Evolutionary conservation across 2,113 vertebrate species (phyloP), one percentile per base, ranked within the genome.

Genomic region (Caranx melampygus): DNA sequence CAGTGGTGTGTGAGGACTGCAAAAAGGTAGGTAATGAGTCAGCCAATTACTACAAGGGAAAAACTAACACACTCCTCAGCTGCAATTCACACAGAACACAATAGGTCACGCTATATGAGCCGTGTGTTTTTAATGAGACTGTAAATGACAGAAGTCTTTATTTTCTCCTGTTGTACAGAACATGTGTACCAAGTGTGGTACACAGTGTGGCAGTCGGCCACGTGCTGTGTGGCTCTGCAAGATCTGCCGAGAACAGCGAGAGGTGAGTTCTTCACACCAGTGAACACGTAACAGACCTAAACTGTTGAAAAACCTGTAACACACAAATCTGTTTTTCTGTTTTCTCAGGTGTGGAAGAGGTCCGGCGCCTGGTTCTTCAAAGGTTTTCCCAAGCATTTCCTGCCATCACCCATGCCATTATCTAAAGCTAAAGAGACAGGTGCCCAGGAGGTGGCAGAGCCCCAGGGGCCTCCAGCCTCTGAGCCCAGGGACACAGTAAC

Each of bases 311-410:
- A 58, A 10, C 12, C 2, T 6, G 0, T 47, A 14, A 75, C 13
- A 16, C 3, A 9, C 31, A 35, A 26, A 9, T n/a, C 4, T 2
- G 0, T 60, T 68, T 47, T 34, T 71, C 4, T 78, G 3, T 51
- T 11, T 88, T 65, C 54, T 75, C 67, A 99, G 98, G 98, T 99
- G 37, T 99, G 98, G 98, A 99, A 99, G 80, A 96, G 98, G 75
- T 99, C 98, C 0, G 98, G 98, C 0, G 98, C 98, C 3, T 99
- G 98, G 98, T 99, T 99, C 95, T 99, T 99, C 90, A 99, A 99
- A 91, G 97, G 97, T 40, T 94, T 99, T 72, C 97, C 98, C 0
- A 99, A 99, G 90, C 97, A 98, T 72, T 92, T 96, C 89, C 91
- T 99, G 65, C 98, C 98, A 1, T 95, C 96, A 51, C 97, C 94